phyloP scores from a whole-genome alignment of 2,113 vertebrate species.

The Hoplias malabaricus region DNA sequence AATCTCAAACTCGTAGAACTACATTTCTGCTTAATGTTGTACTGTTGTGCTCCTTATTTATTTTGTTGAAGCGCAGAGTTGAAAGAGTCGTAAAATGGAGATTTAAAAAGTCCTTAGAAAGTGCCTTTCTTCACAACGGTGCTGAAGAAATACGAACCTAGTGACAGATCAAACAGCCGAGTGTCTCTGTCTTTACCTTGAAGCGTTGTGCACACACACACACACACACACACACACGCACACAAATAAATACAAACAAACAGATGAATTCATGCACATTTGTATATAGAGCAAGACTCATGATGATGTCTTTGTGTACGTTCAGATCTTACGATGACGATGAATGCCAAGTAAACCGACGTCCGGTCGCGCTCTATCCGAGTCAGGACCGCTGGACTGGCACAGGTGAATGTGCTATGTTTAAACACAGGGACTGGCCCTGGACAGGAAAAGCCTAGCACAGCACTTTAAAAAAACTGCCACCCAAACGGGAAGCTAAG shows the following conservation, averaged over 20 bases:
- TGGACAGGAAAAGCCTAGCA: slow-evolving; percentile 68
- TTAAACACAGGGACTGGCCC: slow-evolving; percentile 45
- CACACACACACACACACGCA: slow-evolving; percentile 59
- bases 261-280: slow-evolving; percentile 10
- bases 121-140: slow-evolving; percentile 98
- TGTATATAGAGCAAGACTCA: slow-evolving; percentile 7
- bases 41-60: not conserved
- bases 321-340: slow-evolving; percentile 63
- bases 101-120: slow-evolving; percentile 86
- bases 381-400: slow-evolving; percentile 78
- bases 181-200: slow-evolving; percentile 73
- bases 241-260: slow-evolving; percentile 24
- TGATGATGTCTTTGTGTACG: slow-evolving; percentile 44
- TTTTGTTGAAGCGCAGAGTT: slow-evolving; percentile 2
- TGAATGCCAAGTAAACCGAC: slow-evolving; percentile 79
- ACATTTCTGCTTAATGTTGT: not conserved
- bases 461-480: slow-evolving; percentile 77
- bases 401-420: slow-evolving; percentile 56
- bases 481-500: slow-evolving; percentile 62
- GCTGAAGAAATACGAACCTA: slow-evolving; percentile 79
- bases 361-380: slow-evolving; percentile 75
- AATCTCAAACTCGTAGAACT: not conserved
- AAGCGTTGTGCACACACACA: slow-evolving; percentile 61
- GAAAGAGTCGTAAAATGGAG: slow-evolving; percentile 20
- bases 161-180: slow-evolving; percentile 61